Conservation (phyloP, 2,888 invertebrate species). For the Entomobrya multifasciata region DNA sequence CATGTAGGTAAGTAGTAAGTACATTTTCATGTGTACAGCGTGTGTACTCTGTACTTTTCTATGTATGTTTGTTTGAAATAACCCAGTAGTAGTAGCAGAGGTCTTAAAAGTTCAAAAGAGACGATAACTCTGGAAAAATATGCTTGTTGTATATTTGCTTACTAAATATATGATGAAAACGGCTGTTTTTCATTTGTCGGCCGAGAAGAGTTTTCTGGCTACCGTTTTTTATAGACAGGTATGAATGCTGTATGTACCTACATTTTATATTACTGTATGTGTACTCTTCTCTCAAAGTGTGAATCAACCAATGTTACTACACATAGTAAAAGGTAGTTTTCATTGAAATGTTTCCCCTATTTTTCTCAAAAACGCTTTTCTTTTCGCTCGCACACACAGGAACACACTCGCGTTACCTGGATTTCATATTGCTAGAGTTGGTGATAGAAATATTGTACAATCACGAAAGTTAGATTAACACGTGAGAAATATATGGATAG, state of each 20-base stretch:
- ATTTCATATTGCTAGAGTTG: too few relatives aligned
- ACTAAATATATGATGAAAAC: slow-evolving; percentile 30
- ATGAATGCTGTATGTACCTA: background rate
- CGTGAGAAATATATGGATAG: background rate
- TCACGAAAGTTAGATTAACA: slow-evolving; percentile 78
- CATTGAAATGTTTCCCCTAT: slow-evolving; percentile 48
- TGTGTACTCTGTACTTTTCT: slow-evolving; percentile 42
- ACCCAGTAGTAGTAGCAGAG: background rate
- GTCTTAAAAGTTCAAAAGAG: slow-evolving; percentile 60
- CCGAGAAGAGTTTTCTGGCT: too few relatives aligned
- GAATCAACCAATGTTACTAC: slow-evolving; percentile 45
- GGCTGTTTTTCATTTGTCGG: slow-evolving; percentile 42
- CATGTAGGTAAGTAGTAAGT: too few relatives aligned
- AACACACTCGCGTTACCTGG: too few relatives aligned
- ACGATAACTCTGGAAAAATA: slow-evolving; percentile 42
- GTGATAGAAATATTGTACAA: slow-evolving; percentile 71
- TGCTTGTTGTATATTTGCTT: too few relatives aligned
- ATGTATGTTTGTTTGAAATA: background rate
- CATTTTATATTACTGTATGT: too few relatives aligned
- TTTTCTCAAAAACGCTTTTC: slow-evolving; percentile 52
- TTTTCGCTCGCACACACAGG: too few relatives aligned
- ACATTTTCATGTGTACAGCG: background rate
- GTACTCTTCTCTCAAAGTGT: slow-evolving; percentile 41
- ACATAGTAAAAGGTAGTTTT: too few relatives aligned
- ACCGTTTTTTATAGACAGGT: slow-evolving; percentile 19